Evolutionary conservation across 2,113 vertebrate genomes (phyloP), one percentile per base, ranked within the genome.

Genomic region (Rhea pennata): DNA sequence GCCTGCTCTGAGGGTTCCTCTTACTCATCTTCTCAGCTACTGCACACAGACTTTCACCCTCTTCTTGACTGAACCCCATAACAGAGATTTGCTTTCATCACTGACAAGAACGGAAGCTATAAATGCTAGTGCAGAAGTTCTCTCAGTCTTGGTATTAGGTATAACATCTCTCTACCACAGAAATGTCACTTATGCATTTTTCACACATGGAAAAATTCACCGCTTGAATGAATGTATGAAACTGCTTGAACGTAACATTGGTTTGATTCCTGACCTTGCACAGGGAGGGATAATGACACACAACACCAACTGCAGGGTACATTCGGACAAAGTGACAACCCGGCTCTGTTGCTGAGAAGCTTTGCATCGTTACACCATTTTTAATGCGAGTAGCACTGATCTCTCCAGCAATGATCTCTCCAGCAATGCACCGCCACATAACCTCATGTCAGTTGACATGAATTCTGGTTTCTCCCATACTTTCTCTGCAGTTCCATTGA

Each of bases 351-450:
- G 24, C 48, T 17, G 26, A 59, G 16, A 27, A 23, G 21, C 6
- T 44, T 33, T 27, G 24, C 16, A 4, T 3, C 15, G 78, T 72
- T 53, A 5, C 2, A 1, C 16, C 33, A 10, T 10, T 9, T 56
- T 50, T 23, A 44, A 3, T 0, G 24, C 22, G 3, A 2, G 4
- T 16, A 53, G 31, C 33, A 13, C 31, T 5, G 0, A 9, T 12
- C 29, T 50, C 51, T 59, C 26, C 23, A 36, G 36, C 36, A 36
- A 36, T 6, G 36, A 36, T 36, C 36, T 36, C 36, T 36, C 36
- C 36, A 36, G 36, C 36, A 36, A 36, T 36, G 10, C 39, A 20
- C 27, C 27, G 21, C 16, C 9, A 33, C 29, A 4, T 15, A 13
- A 70, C 16, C n/a, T 78, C 36, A n/a, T 9, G 4, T 53, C 51